phyloP scores from a whole-genome alignment of 1,140 invertebrate genomes.

The Drosophila tristis region DNA sequence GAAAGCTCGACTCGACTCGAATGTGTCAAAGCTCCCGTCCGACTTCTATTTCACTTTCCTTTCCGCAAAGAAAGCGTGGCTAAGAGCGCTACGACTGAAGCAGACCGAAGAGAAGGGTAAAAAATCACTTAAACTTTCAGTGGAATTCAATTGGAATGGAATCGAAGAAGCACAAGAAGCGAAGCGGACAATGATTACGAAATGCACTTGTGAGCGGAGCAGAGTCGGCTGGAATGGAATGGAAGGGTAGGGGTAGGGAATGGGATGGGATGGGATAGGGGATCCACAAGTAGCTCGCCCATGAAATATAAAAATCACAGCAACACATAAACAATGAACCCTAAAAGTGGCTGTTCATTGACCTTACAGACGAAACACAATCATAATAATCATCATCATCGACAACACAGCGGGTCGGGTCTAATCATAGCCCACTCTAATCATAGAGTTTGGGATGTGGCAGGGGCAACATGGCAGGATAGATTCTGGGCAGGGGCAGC shows the following conservation, averaged over 20 bases:
- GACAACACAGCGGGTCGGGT: slow-evolving; percentile 24
- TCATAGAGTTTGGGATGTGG: no score
- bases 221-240: not conserved
- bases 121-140: slow-evolving; percentile 48
- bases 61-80: slow-evolving; percentile 23
- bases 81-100: not conserved
- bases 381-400: slow-evolving; percentile 38
- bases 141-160: slow-evolving; percentile 26
- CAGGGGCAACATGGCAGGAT: no score
- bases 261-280: not conserved
- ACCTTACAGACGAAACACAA: slow-evolving; percentile 41
- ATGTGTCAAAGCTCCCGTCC: slow-evolving; percentile 11
- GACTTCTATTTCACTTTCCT: slow-evolving; percentile 42
- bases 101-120: not conserved
- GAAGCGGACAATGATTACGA: slow-evolving; percentile 45
- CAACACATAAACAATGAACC: slow-evolving; percentile 66
- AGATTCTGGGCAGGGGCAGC: no score
- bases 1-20: no score
- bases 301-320: slow-evolving; percentile 53
- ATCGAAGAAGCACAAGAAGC: slow-evolving; percentile 18
- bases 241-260: not conserved
- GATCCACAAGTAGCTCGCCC: slow-evolving; percentile 7
- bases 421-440: slow-evolving; percentile 53
- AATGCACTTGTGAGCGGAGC: slow-evolving; percentile 38
- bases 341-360: slow-evolving; percentile 65